Conservation (phyloP, 2,888 invertebrate species). For the Thumatha senex region DNA sequence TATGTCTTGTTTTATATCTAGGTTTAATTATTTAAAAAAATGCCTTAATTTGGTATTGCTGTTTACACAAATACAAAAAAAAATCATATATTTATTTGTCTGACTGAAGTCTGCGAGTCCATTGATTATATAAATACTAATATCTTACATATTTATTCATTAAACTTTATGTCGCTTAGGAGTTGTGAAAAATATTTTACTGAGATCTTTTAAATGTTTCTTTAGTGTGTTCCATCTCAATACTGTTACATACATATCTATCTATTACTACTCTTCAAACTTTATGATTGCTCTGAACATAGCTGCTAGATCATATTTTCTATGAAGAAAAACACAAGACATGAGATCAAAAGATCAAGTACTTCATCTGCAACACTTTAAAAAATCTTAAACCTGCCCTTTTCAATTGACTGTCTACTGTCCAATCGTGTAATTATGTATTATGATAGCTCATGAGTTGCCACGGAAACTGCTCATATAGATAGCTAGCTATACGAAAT, state of each 20-base stretch:
- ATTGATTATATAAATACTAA: slow-evolving; percentile 43
- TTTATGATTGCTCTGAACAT: too few species aligned
- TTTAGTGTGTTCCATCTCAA: slow-evolving; percentile 71
- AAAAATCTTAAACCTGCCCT: too few species aligned
- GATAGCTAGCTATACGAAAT: too few species aligned
- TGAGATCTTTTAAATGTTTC: slow-evolving; percentile 67
- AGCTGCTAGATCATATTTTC: too few species aligned
- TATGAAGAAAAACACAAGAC: too few species aligned
- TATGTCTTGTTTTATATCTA: slow-evolving; percentile 74
- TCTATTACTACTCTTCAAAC: slow-evolving; percentile 3
- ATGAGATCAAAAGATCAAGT: too few species aligned
- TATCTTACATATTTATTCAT: slow-evolving; percentile 59
- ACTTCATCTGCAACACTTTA: too few species aligned
- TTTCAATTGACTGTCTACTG: too few species aligned
- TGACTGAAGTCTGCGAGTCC: neutral
- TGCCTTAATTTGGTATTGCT: slow-evolving; percentile 77
- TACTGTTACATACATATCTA: slow-evolving; percentile 59
- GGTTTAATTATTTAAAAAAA: slow-evolving; percentile 47
- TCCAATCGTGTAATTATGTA: too few species aligned
- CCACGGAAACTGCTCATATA: too few species aligned
- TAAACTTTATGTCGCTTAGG: slow-evolving; percentile 41
- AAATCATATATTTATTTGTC: slow-evolving; percentile 19
- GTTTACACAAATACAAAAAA: slow-evolving; percentile 40
- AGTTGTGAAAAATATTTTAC: slow-evolving; percentile 66
- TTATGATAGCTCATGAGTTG: too few species aligned